phyloP scores from a whole-genome alignment of 1,140 invertebrate genomes.

The Bacillus rossius region DNA sequence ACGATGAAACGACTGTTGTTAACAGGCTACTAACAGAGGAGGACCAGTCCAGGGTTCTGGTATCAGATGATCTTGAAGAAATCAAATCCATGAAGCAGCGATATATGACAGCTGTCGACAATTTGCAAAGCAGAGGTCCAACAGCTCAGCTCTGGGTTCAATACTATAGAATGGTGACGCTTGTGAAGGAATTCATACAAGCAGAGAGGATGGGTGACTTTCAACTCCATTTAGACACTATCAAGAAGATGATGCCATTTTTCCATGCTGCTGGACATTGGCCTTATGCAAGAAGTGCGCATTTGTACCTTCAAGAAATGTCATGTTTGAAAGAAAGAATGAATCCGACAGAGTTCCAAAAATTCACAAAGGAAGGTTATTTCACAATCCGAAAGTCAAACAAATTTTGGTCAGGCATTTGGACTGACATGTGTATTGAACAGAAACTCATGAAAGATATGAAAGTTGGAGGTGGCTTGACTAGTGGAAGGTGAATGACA shows the following conservation, averaged over 20 bases:
- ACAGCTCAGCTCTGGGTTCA: constrained; percentile 34
- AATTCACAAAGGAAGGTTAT: constrained; percentile 33
- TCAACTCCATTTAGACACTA: constrained; percentile 35
- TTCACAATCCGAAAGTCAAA: constrained; percentile 39
- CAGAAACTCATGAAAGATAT: constrained; percentile 39
- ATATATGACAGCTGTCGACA: neutral
- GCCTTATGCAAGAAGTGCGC: constrained; percentile 41
- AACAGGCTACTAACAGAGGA: neutral
- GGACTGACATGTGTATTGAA: constrained; percentile 40
- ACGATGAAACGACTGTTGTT: neutral
- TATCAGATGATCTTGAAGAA: neutral
- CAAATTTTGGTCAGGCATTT: constrained; percentile 41
- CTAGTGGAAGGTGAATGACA: constrained; percentile 29
- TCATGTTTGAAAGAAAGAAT: constrained; percentile 27
- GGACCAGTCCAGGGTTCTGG: neutral
- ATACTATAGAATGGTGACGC: constrained; percentile 37
- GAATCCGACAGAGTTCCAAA: constrained; percentile 33
- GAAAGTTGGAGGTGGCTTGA: constrained; percentile 38
- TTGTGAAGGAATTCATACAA: constrained; percentile 34
- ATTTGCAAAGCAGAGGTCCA: neutral
- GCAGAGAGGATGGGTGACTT: constrained; percentile 39
- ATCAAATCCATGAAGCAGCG: neutral
- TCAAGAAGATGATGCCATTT: constrained; percentile 41
- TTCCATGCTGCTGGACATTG: constrained; percentile 41
- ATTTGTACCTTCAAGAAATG: constrained; percentile 44